These are phyloP conservation scores for Phasia obesa DNA, from an alignment of 2,888 invertebrate species.

Conservation along the genomic window DNA sequence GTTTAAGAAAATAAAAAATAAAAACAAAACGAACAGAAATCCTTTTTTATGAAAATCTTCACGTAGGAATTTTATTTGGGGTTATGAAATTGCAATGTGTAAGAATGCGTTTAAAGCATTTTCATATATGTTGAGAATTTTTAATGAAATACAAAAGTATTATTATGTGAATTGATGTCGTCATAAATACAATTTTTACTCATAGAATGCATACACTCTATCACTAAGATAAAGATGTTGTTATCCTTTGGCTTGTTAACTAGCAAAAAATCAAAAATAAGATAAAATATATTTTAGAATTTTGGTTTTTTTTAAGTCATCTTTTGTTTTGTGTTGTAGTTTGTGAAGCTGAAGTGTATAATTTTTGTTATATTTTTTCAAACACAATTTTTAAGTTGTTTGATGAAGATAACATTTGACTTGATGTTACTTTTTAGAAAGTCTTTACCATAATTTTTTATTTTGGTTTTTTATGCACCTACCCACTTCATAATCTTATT, in stretches of 20 bases:
- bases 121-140: no score
- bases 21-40: constrained; percentile 6
- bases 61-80: constrained; percentile 18
- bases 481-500: constrained; percentile 67
- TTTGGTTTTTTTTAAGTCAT: not conserved
- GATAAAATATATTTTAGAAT: not conserved
- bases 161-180: no score
- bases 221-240: no score
- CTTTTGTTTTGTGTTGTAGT: not conserved
- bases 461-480: constrained; percentile 35
- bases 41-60: not conserved
- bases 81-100: not conserved
- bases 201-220: no score
- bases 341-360: not conserved
- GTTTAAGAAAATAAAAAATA: no score
- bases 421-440: not conserved
- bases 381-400: not conserved
- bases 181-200: no score
- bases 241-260: no score
- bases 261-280: no score
- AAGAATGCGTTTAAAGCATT: no score
- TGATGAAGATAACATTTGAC: not conserved
- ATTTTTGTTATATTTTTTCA: not conserved
- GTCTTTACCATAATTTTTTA: not conserved
- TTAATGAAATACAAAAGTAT: no score